Percentiles rank a stretch among this genome's conserved stretches.
Conservation (phyloP, 2,113 vertebrate genomes). For the Phoenicopterus ruber region DNA sequence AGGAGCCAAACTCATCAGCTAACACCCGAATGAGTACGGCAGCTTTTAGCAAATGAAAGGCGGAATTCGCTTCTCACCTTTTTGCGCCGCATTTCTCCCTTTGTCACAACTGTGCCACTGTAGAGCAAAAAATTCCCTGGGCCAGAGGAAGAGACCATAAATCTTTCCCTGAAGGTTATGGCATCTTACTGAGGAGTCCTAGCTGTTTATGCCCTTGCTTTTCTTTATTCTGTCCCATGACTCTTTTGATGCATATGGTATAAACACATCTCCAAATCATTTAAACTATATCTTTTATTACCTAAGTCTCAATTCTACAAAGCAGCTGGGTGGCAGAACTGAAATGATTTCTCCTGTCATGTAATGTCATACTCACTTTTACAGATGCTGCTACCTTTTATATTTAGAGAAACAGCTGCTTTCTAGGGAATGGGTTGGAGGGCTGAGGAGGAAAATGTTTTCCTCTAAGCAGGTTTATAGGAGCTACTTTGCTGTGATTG, state of each 20-base stretch:
- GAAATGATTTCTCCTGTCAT: background rate
- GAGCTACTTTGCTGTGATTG: constrained; percentile 46
- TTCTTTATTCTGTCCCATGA: background rate
- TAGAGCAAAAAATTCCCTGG: background rate
- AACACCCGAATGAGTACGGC: background rate
- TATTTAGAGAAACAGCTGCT: constrained; percentile 32
- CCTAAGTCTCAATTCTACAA: background rate
- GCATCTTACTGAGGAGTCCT: background rate
- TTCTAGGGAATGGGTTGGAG: constrained; percentile 20
- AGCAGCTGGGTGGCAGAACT: background rate
- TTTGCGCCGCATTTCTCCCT: background rate
- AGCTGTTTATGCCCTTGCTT: background rate
- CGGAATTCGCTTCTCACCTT: background rate
- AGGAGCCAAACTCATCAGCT: constrained; percentile 6
- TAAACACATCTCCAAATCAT: background rate
- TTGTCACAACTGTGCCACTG: background rate
- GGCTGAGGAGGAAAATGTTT: constrained; percentile 24
- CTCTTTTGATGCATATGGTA: background rate
- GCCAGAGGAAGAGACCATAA: background rate
- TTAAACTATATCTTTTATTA: background rate
- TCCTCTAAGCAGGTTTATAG: constrained; percentile 26
- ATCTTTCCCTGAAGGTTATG: background rate
- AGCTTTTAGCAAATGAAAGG: background rate
- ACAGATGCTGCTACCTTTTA: background rate
- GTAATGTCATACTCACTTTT: background rate